Evolutionary conservation across 1,140 invertebrate genomes (phyloP).

Genomic region (Campoletis sonorensis): DNA sequence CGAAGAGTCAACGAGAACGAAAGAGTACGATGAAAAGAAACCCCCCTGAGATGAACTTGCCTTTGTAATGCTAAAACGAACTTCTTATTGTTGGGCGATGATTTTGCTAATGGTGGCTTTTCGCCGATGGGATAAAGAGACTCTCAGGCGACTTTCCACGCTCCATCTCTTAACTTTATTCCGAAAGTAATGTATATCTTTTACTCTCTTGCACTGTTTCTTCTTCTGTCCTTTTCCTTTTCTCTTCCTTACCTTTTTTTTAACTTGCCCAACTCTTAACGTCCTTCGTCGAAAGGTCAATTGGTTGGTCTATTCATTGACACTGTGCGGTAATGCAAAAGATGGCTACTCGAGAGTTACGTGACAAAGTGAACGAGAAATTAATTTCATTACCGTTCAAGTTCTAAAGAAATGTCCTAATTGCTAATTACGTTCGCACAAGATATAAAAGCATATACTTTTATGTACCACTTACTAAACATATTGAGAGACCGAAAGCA

Average conservation of each 20-base stretch:
- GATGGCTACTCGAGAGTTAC: too few species aligned
- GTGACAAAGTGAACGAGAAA: not conserved
- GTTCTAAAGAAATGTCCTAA: too few species aligned
- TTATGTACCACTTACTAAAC: too few species aligned
- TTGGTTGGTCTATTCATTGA: not conserved
- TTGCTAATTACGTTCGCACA: too few species aligned
- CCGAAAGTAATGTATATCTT: not conserved
- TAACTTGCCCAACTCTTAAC: not conserved
- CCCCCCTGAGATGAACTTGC: not conserved
- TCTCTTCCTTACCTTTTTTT: too few species aligned
- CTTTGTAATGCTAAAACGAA: constrained; percentile 35
- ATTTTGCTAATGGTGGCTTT: constrained; percentile 29
- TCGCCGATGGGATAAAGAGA: constrained; percentile 2
- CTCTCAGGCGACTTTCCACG: constrained; percentile 3
- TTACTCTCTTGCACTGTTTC: constrained; percentile 2
- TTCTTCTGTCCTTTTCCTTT: not conserved
- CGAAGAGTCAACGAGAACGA: constrained; percentile 13
- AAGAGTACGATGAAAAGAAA: not conserved
- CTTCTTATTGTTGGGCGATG: constrained; percentile 26
- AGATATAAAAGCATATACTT: too few species aligned
- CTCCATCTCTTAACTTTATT: not conserved
- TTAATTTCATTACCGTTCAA: not conserved
- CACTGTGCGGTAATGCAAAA: not conserved
- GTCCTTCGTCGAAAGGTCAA: not conserved
- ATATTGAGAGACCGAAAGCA: too few species aligned